Percentiles rank a stretch among this genome's conserved stretches.
These are phyloP conservation scores for Hypercompe scribonia DNA, from an alignment of 2,888 invertebrate genomes.

Conservation along the genomic window DNA sequence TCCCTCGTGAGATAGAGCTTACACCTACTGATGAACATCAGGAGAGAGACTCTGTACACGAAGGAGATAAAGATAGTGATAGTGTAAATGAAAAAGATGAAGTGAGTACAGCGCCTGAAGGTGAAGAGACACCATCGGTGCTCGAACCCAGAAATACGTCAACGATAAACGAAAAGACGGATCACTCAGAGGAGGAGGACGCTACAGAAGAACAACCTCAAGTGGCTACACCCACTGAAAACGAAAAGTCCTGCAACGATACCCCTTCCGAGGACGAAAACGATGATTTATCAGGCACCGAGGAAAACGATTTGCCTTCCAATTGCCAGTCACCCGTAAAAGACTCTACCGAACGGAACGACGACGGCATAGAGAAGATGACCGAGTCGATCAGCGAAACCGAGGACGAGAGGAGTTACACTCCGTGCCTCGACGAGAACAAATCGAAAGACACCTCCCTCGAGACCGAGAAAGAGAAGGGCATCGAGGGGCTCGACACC, in stretches of 20 bases:
- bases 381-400: slow-evolving; percentile 88
- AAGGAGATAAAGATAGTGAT: slow-evolving; percentile 10
- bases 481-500: slow-evolving; percentile 88
- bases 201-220: slow-evolving; percentile 14
- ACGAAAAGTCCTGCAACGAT: slow-evolving; percentile 20
- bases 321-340: slow-evolving; percentile 16
- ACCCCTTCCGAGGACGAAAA: slow-evolving; percentile 19
- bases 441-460: slow-evolving; percentile 78
- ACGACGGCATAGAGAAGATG: slow-evolving; percentile 77
- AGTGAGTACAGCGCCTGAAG: slow-evolving; percentile 13
- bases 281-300: slow-evolving; percentile 26
- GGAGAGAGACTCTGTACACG: not conserved
- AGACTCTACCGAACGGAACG: slow-evolving; percentile 36
- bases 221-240: slow-evolving; percentile 11
- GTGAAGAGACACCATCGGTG: slow-evolving; percentile 25
- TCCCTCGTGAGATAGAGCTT: not conserved
- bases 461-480: slow-evolving; percentile 74
- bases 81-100: slow-evolving; percentile 2
- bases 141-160: not conserved
- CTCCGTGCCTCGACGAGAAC: slow-evolving; percentile 90
- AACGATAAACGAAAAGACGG: slow-evolving; percentile 32
- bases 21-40: not conserved
- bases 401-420: slow-evolving; percentile 90
- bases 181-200: slow-evolving; percentile 9
- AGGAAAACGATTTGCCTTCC: slow-evolving; percentile 29